Evolutionary conservation across 2,797 vertebrate genomes (phyloP).

Genomic region (Gymnopithys bicolor): DNA sequence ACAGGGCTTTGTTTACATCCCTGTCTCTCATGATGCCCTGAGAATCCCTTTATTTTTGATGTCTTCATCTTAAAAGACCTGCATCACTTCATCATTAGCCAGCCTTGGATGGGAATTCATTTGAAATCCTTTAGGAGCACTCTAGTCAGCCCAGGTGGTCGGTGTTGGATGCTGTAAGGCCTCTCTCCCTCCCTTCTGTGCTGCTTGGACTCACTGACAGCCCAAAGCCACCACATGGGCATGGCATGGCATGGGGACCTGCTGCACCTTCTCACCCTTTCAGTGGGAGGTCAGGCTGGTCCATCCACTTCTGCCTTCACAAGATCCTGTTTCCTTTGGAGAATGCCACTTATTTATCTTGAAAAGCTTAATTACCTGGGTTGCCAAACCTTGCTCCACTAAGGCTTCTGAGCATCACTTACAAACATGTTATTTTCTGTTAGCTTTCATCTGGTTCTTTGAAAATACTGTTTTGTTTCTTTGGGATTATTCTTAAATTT

Average conservation of each 20-base stretch:
- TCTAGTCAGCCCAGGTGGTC: conserved; percentile 4
- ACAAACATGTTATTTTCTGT: neutral
- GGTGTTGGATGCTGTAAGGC: conserved; percentile 20
- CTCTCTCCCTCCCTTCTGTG: neutral
- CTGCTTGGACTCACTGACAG: conserved; percentile 41
- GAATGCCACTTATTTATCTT: neutral
- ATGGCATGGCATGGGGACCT: conserved; percentile 18
- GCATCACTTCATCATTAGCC: conserved; percentile 48
- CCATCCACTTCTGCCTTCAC: conserved; percentile 37
- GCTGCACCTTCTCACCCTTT: conserved; percentile 11
- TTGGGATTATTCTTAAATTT: conserved; percentile 26
- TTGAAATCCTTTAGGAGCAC: conserved; percentile 12
- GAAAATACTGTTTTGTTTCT: conserved; percentile 19
- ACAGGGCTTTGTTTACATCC: conserved; percentile 63
- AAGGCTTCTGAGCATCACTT: neutral
- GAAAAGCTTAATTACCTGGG: neutral
- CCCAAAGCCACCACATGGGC: neutral
- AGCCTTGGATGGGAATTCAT: conserved; percentile 43
- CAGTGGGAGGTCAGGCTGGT: neutral
- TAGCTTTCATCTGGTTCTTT: conserved; percentile 24
- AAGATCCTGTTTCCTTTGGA: neutral
- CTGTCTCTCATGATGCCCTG: conserved; percentile 59
- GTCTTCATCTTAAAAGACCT: conserved; percentile 41
- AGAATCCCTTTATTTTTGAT: conserved; percentile 52
- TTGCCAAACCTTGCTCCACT: neutral